These are phyloP conservation scores for Odontothrips loti DNA, from an alignment of 2,888 invertebrate genomes.

Conservation along the genomic window DNA sequence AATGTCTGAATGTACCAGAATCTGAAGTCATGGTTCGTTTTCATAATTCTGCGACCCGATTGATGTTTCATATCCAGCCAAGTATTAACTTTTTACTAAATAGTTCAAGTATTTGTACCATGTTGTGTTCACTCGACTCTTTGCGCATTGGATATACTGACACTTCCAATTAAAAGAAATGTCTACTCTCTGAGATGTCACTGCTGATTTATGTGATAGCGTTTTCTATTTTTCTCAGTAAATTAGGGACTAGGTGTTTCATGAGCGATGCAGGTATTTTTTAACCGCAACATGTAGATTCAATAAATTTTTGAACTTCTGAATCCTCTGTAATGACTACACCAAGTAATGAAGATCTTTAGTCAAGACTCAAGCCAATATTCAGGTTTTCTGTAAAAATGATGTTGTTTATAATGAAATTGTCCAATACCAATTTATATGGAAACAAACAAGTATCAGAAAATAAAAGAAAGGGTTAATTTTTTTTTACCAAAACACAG, in stretches of 20 bases:
- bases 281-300: constrained; percentile 29
- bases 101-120: constrained; percentile 14
- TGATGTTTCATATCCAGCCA: background rate
- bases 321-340: too few relatives aligned
- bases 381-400: too few relatives aligned
- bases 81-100: background rate
- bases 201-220: constrained; percentile 5
- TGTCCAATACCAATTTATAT: too few relatives aligned
- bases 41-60: too few relatives aligned
- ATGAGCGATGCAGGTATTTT: constrained; percentile 43
- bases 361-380: too few relatives aligned
- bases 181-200: background rate
- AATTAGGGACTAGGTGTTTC: background rate
- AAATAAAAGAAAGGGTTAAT: too few relatives aligned
- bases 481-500: background rate
- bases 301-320: too few relatives aligned
- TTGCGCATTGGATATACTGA: background rate
- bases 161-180: background rate
- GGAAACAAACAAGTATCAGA: too few relatives aligned
- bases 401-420: too few relatives aligned
- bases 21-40: too few relatives aligned
- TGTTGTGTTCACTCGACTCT: background rate
- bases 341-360: too few relatives aligned
- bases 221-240: constrained; percentile 19
- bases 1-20: too few relatives aligned